These are phyloP conservation scores for Nettapus auritus DNA, from an alignment of 2,113 vertebrate genomes.

Conservation along the genomic window DNA sequence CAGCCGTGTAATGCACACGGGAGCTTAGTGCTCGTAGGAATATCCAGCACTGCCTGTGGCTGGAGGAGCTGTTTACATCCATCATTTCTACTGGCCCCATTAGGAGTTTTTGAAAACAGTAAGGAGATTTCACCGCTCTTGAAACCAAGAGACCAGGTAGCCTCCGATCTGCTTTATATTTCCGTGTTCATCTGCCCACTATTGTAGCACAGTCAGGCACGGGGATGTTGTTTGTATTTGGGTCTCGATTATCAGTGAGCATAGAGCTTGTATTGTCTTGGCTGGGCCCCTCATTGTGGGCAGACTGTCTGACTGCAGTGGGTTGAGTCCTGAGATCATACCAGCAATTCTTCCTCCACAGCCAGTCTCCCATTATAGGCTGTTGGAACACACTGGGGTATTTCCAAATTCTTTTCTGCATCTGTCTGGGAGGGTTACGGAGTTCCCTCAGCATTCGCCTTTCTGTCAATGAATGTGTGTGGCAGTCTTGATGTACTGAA, in stretches of 20 bases:
- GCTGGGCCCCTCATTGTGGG: conserved; percentile 63
- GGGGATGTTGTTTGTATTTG: conserved; percentile 1
- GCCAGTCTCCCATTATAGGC: conserved; percentile 47
- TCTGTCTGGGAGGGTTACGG: conserved; percentile 36
- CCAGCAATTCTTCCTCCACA: conserved; percentile 71
- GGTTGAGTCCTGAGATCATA: conserved; percentile 69
- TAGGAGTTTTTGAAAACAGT: background rate
- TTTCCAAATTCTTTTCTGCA: conserved; percentile 41
- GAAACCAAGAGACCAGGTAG: background rate
- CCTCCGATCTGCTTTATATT: background rate
- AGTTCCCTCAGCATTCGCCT: conserved; percentile 20
- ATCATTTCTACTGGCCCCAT: conserved; percentile 36
- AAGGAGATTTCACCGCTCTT: background rate
- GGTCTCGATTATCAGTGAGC: conserved; percentile 41
- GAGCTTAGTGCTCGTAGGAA: conserved; percentile 35
- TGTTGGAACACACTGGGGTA: conserved; percentile 49
- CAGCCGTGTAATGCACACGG: conserved; percentile 45
- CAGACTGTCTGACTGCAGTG: conserved; percentile 72
- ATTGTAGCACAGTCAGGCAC: background rate
- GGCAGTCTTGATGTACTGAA: background rate
- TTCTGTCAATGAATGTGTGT: background rate
- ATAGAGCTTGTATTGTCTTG: conserved; percentile 53
- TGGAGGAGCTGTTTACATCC: conserved; percentile 41
- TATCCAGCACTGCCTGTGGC: conserved; percentile 44
- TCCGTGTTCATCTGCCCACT: background rate